These are phyloP conservation scores for Popillia japonica DNA, from an alignment of 1,140 invertebrate species.

Conservation along the genomic window DNA sequence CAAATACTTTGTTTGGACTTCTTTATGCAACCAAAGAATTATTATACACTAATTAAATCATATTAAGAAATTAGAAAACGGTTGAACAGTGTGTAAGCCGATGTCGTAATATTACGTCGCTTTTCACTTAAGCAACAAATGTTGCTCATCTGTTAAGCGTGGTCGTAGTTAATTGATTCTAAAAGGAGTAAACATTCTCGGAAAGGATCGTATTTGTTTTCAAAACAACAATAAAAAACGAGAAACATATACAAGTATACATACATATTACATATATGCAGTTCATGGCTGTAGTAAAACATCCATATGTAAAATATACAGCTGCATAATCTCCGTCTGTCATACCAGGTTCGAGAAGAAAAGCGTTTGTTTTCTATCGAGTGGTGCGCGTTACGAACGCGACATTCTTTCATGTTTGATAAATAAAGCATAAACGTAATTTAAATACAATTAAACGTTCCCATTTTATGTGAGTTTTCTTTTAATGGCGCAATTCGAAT, in stretches of 20 bases:
- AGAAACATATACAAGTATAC: background rate
- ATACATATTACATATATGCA: constrained; percentile 7
- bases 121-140: constrained; percentile 14
- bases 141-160: constrained; percentile 11
- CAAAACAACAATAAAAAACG: constrained; percentile 19
- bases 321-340: background rate
- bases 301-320: constrained; percentile 5
- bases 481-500: background rate
- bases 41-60: no score
- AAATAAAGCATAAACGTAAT: constrained; percentile 19
- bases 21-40: no score
- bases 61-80: no score
- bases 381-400: background rate
- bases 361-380: background rate
- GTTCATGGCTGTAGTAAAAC: constrained; percentile 6
- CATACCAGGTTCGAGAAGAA: background rate
- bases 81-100: no score
- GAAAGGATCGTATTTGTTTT: constrained; percentile 11
- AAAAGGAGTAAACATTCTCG: constrained; percentile 25
- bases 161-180: constrained; percentile 13
- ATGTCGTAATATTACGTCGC: background rate
- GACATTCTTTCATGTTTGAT: background rate
- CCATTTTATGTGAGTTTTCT: background rate
- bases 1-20: no score
- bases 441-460: constrained; percentile 12